These are phyloP conservation scores for Pseudolycoriella hygida DNA, from an alignment of 2,888 invertebrate species.

Conservation along the genomic window DNA sequence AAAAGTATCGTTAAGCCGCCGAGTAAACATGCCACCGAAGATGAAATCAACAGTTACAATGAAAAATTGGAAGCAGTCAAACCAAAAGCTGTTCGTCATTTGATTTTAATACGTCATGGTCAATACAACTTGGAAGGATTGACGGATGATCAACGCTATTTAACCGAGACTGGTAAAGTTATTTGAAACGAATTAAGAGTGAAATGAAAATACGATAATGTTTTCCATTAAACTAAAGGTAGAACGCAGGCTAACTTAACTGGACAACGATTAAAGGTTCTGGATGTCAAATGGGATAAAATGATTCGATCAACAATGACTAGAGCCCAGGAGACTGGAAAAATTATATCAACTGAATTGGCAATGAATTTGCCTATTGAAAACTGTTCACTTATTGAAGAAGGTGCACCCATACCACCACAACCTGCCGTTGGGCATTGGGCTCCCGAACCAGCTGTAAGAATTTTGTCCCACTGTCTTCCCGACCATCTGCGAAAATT, in stretches of 20 bases:
- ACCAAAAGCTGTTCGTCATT: slow-evolving; percentile 42
- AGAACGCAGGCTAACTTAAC: slow-evolving; percentile 67
- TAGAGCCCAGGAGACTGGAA: slow-evolving; percentile 80
- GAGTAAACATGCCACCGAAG: slow-evolving; percentile 29
- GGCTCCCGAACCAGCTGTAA: slow-evolving; percentile 65
- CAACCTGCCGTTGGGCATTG: slow-evolving; percentile 82
- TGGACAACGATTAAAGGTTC: slow-evolving; percentile 59
- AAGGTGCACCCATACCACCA: slow-evolving; percentile 89
- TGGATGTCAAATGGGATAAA: slow-evolving; percentile 61
- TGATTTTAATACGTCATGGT: slow-evolving; percentile 86
- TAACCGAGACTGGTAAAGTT: slow-evolving; percentile 55
- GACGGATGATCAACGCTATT: slow-evolving; percentile 49
- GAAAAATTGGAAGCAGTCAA: slow-evolving; percentile 43
- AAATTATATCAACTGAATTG: slow-evolving; percentile 58
- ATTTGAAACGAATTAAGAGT: neutral
- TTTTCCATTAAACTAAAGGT: slow-evolving; percentile 13
- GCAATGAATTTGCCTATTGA: slow-evolving; percentile 35
- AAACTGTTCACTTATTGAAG: slow-evolving; percentile 60
- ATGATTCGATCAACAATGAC: slow-evolving; percentile 84
- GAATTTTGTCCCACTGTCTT: slow-evolving; percentile 12
- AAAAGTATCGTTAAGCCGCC: slow-evolving; percentile 46
- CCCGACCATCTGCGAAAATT: too few species aligned
- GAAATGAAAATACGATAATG: neutral
- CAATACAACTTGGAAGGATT: slow-evolving; percentile 69
- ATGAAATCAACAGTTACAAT: slow-evolving; percentile 45